Conservation (phyloP, 35 echinoderm and acorn worm genomes). For the Patiria miniata region DNA sequence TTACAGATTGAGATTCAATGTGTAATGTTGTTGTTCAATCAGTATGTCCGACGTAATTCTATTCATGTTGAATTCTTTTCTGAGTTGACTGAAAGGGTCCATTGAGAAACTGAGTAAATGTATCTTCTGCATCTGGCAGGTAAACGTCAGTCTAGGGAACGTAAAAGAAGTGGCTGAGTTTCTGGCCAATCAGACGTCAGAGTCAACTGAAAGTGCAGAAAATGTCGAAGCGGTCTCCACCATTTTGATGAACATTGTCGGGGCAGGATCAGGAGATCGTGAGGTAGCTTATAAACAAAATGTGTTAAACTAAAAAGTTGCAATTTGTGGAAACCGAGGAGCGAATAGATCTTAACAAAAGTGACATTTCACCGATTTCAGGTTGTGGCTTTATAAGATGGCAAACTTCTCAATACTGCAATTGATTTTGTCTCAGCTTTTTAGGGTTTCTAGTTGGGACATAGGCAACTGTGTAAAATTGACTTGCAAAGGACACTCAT, state of each 20-base stretch:
- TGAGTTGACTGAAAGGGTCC: background rate
- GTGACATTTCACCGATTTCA: no score
- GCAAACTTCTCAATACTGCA: background rate
- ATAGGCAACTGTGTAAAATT: background rate
- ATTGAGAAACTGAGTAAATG: background rate
- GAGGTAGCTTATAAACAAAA: slow-evolving; percentile 27
- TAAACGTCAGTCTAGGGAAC: background rate
- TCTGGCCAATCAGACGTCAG: background rate
- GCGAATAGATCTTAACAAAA: background rate
- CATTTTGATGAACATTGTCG: slow-evolving; percentile 2
- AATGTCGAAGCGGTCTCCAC: background rate
- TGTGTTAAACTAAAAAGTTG: no score
- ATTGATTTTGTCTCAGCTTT: background rate
- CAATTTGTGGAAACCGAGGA: background rate
- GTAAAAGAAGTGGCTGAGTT: background rate
- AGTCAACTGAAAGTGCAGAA: background rate
- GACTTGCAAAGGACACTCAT: background rate
- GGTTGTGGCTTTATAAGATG: no score
- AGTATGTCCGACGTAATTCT: no score
- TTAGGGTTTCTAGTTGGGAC: background rate
- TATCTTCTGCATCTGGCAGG: background rate
- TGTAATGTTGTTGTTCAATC: no score
- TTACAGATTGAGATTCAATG: no score
- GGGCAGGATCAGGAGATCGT: background rate
- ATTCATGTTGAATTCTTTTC: no score